A percentile compares a stretch with the other conserved stretches of the same genome.
phyloP scores from a whole-genome alignment of 2,797 vertebrate species.

The Scyliorhinus canicula region DNA sequence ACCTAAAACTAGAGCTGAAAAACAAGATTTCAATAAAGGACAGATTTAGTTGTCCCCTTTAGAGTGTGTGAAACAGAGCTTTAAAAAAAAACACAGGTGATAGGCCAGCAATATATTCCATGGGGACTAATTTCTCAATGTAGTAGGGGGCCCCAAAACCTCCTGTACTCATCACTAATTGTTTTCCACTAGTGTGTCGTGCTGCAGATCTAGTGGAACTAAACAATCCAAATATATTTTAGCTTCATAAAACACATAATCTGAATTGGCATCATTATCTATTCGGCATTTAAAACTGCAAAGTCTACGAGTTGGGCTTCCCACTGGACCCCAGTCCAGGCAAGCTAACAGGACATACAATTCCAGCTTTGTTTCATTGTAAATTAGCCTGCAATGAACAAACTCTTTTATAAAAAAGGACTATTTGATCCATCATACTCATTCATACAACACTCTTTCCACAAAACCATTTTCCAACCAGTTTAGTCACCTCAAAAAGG shows the following conservation, averaged over 20 bases:
- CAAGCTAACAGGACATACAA: neutral
- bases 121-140: neutral
- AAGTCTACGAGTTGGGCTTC: neutral
- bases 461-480: neutral
- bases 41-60: neutral
- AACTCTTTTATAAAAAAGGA: neutral
- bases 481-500: neutral
- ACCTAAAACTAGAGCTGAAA: neutral
- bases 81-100: neutral
- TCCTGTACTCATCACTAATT: neutral
- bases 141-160: neutral
- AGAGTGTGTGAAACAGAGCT: neutral
- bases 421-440: neutral
- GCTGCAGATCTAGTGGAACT: neutral
- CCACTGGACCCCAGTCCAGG: neutral
- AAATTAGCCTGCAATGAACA: neutral
- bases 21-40: neutral
- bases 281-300: neutral
- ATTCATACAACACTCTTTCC: neutral
- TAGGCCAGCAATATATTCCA: neutral
- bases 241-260: neutral
- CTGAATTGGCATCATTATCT: neutral
- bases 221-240: neutral
- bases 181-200: neutral
- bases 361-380: neutral